Evolutionary conservation across 2,888 invertebrate genomes (phyloP).

Genomic region (Ophion slaviceki): DNA sequence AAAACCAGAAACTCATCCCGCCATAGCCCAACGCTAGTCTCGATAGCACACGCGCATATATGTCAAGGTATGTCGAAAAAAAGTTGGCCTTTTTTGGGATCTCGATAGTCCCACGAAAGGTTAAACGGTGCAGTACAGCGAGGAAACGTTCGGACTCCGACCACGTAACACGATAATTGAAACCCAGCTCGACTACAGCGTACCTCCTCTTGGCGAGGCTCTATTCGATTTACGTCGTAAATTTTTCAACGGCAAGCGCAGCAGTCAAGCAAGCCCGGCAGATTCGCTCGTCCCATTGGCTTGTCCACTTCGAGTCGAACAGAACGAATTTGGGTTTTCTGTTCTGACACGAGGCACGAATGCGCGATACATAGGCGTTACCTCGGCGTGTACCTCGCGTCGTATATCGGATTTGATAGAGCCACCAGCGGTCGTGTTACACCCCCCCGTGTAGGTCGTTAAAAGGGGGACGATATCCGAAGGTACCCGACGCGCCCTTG

Average conservation of each 20-base stretch:
- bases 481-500: constrained; percentile 67
- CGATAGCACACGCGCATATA: too few species aligned
- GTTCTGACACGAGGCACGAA: constrained; percentile 16
- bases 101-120: background rate
- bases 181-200: constrained; percentile 11
- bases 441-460: constrained; percentile 77
- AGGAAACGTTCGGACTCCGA: constrained; percentile 4
- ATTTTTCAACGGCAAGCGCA: constrained; percentile 32
- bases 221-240: constrained; percentile 22
- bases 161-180: constrained; percentile 58
- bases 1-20: too few species aligned
- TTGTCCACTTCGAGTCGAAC: constrained; percentile 48
- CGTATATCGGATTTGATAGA: constrained; percentile 78
- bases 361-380: constrained; percentile 55
- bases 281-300: constrained; percentile 52
- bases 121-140: constrained; percentile 20
- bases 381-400: constrained; percentile 55
- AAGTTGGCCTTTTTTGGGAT: background rate
- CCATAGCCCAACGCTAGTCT: too few species aligned
- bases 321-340: background rate
- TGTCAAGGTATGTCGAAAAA: background rate
- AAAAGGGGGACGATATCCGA: constrained; percentile 74
- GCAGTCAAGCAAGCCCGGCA: constrained; percentile 32
- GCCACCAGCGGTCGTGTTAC: constrained; percentile 74
- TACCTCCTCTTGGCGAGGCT: background rate